Conservation (phyloP, 2,888 invertebrate genomes). For the Agonopterix heracliana region DNA sequence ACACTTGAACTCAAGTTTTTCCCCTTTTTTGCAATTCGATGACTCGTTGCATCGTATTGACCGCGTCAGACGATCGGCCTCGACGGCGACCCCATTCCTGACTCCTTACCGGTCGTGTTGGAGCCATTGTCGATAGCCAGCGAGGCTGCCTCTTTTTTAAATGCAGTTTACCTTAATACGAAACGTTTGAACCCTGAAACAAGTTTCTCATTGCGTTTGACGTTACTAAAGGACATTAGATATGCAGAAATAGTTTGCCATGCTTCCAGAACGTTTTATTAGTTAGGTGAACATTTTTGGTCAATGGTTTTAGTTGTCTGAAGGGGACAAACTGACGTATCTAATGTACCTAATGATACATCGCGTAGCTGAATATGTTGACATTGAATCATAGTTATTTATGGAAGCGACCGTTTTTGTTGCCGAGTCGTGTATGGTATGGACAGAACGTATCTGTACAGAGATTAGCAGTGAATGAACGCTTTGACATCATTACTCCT, state of each 20-base stretch:
- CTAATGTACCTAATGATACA: conserved; percentile 32
- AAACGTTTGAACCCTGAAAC: conserved; percentile 6
- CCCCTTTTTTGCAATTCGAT: conserved; percentile 30
- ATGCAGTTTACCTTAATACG: conserved; percentile 11
- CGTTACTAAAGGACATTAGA: neutral
- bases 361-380: conserved; percentile 41
- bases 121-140: conserved; percentile 39
- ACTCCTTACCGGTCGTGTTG: conserved; percentile 49
- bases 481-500: conserved; percentile 41
- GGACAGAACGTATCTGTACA: conserved; percentile 26
- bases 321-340: neutral
- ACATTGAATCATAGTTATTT: conserved; percentile 69
- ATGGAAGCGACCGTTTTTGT: conserved; percentile 54
- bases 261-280: neutral
- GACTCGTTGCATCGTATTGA: conserved; percentile 42
- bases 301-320: too few relatives aligned
- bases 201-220: conserved; percentile 19
- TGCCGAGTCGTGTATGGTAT: conserved; percentile 35
- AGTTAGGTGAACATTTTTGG: neutral
- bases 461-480: conserved; percentile 52
- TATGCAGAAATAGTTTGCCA: neutral
- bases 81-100: conserved; percentile 58
- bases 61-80: conserved; percentile 37
- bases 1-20: conserved; percentile 4
- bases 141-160: conserved; percentile 26